Conservation (phyloP, 2,797 vertebrate species). For the Pangasius mekongensis region DNA sequence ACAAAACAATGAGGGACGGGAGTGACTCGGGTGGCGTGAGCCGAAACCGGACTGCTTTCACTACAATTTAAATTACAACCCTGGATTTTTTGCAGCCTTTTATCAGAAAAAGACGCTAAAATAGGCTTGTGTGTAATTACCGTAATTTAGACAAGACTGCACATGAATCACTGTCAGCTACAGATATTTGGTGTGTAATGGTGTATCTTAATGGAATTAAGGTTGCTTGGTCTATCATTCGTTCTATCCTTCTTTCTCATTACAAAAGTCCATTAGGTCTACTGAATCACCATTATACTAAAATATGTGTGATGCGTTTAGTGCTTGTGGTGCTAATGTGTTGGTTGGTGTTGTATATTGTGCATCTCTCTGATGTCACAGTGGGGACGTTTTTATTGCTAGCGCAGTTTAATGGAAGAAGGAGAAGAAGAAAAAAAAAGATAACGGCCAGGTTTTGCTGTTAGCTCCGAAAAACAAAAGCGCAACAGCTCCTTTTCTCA, state of each 20-base stretch:
- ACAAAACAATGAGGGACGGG: not conserved
- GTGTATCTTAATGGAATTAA: not conserved
- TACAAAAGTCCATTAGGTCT: not conserved
- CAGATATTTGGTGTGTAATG: not conserved
- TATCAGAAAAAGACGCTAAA: not conserved
- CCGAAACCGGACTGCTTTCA: not conserved
- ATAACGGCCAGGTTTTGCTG: too few species aligned
- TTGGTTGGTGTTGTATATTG: not conserved
- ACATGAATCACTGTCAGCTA: not conserved
- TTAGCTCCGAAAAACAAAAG: not conserved
- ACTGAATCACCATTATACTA: not conserved
- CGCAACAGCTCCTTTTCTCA: not conserved
- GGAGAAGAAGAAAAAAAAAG: not conserved
- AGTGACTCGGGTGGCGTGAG: conserved; percentile 18
- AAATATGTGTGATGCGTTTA: not conserved
- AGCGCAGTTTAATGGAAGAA: not conserved
- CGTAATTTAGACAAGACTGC: not conserved
- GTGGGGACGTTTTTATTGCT: not conserved
- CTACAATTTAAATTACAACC: not conserved
- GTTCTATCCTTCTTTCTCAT: not conserved
- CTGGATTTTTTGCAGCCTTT: not conserved
- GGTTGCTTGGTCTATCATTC: not conserved
- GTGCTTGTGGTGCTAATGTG: not conserved
- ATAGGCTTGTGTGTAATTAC: not conserved
- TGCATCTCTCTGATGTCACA: not conserved